Conservation (phyloP, 2,113 vertebrate species). For the Sclerurus mexicanus region DNA sequence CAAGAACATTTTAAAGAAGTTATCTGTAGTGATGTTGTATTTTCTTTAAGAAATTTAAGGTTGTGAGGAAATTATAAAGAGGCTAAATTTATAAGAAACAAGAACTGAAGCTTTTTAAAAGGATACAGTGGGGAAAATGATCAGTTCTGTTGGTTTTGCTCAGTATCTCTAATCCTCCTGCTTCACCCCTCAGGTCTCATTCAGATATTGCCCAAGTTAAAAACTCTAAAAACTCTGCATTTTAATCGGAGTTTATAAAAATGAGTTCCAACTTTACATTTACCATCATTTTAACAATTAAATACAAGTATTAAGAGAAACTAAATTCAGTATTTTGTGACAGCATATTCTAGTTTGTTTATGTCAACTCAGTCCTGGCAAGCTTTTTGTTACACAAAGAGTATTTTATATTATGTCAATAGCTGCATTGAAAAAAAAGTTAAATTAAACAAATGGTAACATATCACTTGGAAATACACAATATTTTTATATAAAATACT, state of each 20-base stretch:
- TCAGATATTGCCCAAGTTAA: neutral
- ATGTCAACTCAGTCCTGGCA: neutral
- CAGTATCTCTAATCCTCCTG: neutral
- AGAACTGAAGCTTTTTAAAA: neutral
- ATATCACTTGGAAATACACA: neutral
- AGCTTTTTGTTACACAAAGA: neutral
- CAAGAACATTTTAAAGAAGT: neutral
- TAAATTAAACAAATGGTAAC: neutral
- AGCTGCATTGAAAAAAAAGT: neutral
- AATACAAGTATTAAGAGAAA: neutral
- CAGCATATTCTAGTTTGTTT: neutral
- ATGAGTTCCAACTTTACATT: neutral
- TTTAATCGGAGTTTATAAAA: slow-evolving; percentile 18
- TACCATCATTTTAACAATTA: neutral
- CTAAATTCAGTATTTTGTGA: neutral
- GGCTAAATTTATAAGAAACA: neutral
- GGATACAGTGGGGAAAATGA: neutral
- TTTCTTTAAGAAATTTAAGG: neutral
- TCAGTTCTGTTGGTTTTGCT: neutral
- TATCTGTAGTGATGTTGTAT: neutral
- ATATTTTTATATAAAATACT: neutral
- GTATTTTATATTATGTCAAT: neutral
- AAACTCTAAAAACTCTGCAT: neutral
- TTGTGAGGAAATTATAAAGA: neutral
- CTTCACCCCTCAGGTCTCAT: neutral